Base-by-base conservation (phyloP, 2,888 invertebrate species). In the Phortica magna region DNA sequence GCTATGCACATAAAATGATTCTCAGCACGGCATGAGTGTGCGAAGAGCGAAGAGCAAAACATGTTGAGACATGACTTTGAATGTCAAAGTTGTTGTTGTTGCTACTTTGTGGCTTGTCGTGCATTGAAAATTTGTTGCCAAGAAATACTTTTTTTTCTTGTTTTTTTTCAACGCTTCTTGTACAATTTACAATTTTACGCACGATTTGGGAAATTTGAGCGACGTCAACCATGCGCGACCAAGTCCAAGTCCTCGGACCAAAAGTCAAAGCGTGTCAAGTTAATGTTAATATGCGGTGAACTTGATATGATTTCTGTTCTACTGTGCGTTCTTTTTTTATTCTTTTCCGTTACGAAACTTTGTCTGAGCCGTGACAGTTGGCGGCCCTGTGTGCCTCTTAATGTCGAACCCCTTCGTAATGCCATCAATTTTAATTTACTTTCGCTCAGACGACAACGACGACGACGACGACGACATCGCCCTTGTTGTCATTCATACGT, bases 1-100 rank as follows among this genome's bases (percentile, higher is more conserved):
- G 77, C 77, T 76, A 80, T 78, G 81, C 81, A 79, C 82, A 83
- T 80, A 79, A 83, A 87, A 81, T 78, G 84, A 82, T 83, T 83
- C 81, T 59, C 19, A n/a, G 59, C 59, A 9, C 39, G 39, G 59
- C 17, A 7, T 64, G 31, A 61, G 22, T 19, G 61, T 61, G 55
- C 17, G 55, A 55, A 17, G 6, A 12, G 6, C 48, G 3, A 48
- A 7, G 48, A 12, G 9, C 7, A 48, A 48, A 48, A 14, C 14
- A 12, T 14, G 48, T 14, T 48, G 9, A 12, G 10, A 48, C 55
- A 55, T 17, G 39, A 48, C 64, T 10, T 64, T 14, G 39, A 64
- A 64, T 64, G 12, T 64, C 64, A 31, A 64, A 64, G 22, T 64
- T 64, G 64, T 12, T 61, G 19, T 19, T 12, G 31, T 64, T 64